phyloP scores from a whole-genome alignment of 2,113 vertebrate species.

The Megaptera novaeangliae region DNA sequence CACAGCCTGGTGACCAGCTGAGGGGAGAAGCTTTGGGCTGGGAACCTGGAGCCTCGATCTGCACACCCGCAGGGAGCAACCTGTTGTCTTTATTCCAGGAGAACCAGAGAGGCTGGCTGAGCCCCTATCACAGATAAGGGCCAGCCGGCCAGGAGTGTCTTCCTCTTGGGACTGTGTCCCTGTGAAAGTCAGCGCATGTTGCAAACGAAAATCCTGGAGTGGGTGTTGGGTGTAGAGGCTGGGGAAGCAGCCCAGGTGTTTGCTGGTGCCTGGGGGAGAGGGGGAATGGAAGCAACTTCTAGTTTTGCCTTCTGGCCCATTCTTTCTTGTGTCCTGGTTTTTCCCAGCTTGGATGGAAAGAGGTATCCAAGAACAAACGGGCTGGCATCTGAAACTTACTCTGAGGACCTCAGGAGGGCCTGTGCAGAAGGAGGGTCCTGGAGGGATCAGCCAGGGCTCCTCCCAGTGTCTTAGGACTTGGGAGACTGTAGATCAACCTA shows the following conservation, averaged over 20 bases:
- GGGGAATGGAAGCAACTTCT: not conserved
- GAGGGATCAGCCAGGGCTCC: not conserved
- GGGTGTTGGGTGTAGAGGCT: not conserved
- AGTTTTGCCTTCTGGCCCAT: not conserved
- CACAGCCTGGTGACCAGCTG: not conserved
- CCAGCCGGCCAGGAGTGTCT: accelerated
- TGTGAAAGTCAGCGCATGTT: accelerated
- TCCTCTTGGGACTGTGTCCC: not conserved
- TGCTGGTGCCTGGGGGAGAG: not conserved
- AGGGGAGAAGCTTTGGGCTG: not conserved
- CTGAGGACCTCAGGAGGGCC: not conserved
- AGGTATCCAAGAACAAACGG: not conserved
- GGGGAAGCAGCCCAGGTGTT: not conserved
- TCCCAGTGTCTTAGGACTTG: not conserved
- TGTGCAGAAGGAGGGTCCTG: not conserved
- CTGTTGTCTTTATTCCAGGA: not conserved
- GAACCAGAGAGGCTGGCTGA: not conserved
- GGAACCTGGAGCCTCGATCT: not conserved
- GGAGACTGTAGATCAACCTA: not conserved
- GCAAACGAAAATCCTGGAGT: not conserved
- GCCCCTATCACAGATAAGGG: not conserved
- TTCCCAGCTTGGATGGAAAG: not conserved
- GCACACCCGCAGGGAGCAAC: not conserved
- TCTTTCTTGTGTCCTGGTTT: not conserved
- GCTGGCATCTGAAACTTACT: not conserved